These are phyloP conservation scores for Marronus borbonicus DNA, from an alignment of 2,888 invertebrate genomes.

Conservation along the genomic window DNA sequence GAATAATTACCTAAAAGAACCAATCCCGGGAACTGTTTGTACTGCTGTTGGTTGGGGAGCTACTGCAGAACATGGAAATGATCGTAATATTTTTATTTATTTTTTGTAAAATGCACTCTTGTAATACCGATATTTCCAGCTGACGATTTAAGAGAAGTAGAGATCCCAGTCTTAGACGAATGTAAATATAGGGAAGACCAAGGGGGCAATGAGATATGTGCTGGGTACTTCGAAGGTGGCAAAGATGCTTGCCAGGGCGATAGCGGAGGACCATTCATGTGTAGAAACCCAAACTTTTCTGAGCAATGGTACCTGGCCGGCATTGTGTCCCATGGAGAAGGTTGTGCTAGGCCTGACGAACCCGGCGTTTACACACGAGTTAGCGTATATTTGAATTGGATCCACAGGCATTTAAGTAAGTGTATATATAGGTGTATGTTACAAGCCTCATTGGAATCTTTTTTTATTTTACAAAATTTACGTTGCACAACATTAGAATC, in stretches of 20 bases:
- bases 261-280: slow-evolving; percentile 89
- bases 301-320: slow-evolving; percentile 88
- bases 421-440: slow-evolving; percentile 35
- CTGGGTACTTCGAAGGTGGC: slow-evolving; percentile 82
- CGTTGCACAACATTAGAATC: no score
- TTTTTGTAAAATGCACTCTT: background rate
- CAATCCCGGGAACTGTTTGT: slow-evolving; percentile 79
- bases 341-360: slow-evolving; percentile 85
- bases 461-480: no score
- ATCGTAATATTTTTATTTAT: slow-evolving; percentile 74
- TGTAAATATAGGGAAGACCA: slow-evolving; percentile 80
- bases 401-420: slow-evolving; percentile 76
- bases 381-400: slow-evolving; percentile 83
- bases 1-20: slow-evolving; percentile 77
- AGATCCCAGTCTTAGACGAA: slow-evolving; percentile 78
- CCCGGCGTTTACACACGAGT: slow-evolving; percentile 89
- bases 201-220: slow-evolving; percentile 82
- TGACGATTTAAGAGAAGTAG: slow-evolving; percentile 86
- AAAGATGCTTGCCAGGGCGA: slow-evolving; percentile 90
- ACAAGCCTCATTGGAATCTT: no score
- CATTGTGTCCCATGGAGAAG: slow-evolving; percentile 89
- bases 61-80: slow-evolving; percentile 81
- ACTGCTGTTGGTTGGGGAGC: slow-evolving; percentile 90
- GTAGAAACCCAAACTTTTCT: slow-evolving; percentile 78
- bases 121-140: slow-evolving; percentile 72